Percentiles rank a stretch among this genome's conserved stretches.
These are phyloP conservation scores for Tinea trinotella DNA, from an alignment of 2,888 invertebrate genomes.

Conservation along the genomic window DNA sequence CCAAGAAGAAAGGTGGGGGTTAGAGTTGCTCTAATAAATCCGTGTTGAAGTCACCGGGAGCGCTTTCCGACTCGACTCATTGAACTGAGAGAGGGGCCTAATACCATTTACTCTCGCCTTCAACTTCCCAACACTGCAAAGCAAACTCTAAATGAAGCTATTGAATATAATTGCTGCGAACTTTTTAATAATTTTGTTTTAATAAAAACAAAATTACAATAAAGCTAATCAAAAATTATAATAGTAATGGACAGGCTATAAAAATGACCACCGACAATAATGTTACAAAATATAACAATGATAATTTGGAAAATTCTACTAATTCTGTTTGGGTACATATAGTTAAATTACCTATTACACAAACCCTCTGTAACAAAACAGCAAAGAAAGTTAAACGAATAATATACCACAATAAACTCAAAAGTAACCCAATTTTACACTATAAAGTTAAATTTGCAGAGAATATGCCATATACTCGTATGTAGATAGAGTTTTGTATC, in stretches of 20 bases:
- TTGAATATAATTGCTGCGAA: constrained; percentile 6
- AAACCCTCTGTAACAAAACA: too few species aligned
- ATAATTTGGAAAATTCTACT: too few species aligned
- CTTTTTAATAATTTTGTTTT: too few species aligned
- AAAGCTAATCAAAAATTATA: not conserved
- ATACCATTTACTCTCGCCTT: constrained; percentile 41
- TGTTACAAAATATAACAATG: too few species aligned
- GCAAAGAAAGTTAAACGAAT: too few species aligned
- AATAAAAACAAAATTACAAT: not conserved
- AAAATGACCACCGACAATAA: too few species aligned
- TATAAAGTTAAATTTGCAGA: constrained; percentile 3
- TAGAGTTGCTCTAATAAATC: constrained; percentile 61
- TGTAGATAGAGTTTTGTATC: not conserved
- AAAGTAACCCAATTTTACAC: not conserved
- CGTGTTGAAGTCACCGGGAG: constrained; percentile 38
- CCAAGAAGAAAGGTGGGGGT: constrained; percentile 28
- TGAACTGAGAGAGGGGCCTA: constrained; percentile 42
- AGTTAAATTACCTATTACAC: too few species aligned
- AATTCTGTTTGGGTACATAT: too few species aligned
- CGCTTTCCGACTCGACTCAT: constrained; percentile 35
- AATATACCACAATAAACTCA: not conserved
- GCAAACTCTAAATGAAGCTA: constrained; percentile 20
- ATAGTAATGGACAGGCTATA: too few species aligned
- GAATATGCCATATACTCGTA: constrained; percentile 5
- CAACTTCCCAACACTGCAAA: constrained; percentile 30